Conservation (phyloP, 2,797 vertebrate species). For the Rhyacichthys aspro region DNA sequence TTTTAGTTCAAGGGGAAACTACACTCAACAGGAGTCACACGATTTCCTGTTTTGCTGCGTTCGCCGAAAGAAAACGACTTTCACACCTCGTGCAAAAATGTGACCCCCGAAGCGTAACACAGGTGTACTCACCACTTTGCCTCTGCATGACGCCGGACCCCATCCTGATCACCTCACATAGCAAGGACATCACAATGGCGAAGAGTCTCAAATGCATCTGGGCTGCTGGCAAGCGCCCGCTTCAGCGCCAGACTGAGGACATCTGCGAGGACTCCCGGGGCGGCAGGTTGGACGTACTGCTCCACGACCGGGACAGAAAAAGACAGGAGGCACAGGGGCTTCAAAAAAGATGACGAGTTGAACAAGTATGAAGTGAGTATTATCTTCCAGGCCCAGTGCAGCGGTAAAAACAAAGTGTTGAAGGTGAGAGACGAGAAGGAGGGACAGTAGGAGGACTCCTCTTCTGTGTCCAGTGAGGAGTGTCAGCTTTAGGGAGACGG, state of each 20-base stretch:
- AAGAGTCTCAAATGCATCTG: slow-evolving; percentile 80
- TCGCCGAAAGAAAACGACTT: background rate
- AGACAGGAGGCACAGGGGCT: slow-evolving; percentile 13
- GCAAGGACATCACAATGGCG: slow-evolving; percentile 68
- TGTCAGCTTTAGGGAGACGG: slow-evolving; percentile 27
- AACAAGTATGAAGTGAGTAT: slow-evolving; percentile 4
- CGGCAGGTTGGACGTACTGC: slow-evolving; percentile 27
- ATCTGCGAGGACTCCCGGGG: slow-evolving; percentile 59
- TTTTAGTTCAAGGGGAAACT: too few species aligned
- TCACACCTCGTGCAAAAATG: background rate
- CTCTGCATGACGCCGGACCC: slow-evolving; percentile 53
- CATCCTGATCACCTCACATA: slow-evolving; percentile 73
- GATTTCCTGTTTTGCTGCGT: too few species aligned
- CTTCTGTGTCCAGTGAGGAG: slow-evolving; percentile 28
- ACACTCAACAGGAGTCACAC: too few species aligned
- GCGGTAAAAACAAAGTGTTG: slow-evolving; percentile 4
- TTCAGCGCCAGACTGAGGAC: slow-evolving; percentile 64
- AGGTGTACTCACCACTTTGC: slow-evolving; percentile 69
- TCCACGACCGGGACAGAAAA: slow-evolving; percentile 26
- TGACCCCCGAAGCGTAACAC: background rate
- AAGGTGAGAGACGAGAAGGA: slow-evolving; percentile 19
- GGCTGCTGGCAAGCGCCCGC: slow-evolving; percentile 64
- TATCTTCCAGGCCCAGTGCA: slow-evolving; percentile 12
- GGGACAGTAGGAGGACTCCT: slow-evolving; percentile 8
- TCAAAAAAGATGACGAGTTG: background rate